A percentile compares a stretch with the other conserved stretches of the same genome.
Evolutionary conservation across 2,113 vertebrate species (phyloP).

Genomic region (Daubentonia madagascariensis): DNA sequence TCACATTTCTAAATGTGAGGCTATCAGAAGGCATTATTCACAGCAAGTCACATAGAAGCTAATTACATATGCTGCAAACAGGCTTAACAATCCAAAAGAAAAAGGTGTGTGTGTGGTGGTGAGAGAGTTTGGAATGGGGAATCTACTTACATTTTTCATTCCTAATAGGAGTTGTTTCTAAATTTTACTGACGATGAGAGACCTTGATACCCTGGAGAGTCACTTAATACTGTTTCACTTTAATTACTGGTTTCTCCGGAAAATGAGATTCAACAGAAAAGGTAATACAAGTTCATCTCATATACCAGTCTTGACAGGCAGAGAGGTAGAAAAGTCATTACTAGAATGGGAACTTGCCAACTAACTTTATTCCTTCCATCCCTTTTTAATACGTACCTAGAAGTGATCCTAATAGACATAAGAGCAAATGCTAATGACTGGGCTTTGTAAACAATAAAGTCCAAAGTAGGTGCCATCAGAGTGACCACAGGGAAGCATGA

Average conservation of each 20-base stretch:
- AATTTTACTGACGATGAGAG: neutral
- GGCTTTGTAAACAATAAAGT: neutral
- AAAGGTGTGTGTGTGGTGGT: neutral
- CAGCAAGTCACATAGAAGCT: neutral
- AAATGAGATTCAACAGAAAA: constrained; percentile 32
- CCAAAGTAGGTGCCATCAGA: neutral
- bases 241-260: neutral
- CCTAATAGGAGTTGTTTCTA: neutral
- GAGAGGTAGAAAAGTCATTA: neutral
- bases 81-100: neutral
- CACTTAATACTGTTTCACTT: neutral
- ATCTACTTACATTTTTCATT: neutral
- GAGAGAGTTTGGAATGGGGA: too few relatives aligned
- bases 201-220: neutral
- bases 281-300: neutral
- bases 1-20: neutral
- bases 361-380: neutral
- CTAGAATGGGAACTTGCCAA: neutral
- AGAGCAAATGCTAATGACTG: neutral
- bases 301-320: neutral
- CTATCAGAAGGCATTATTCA: neutral
- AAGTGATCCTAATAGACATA: neutral
- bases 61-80: neutral
- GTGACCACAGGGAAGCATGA: neutral
- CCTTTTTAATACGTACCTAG: neutral